Evolutionary conservation across 1,140 invertebrate species (phyloP), one percentile per base, ranked within the genome.

Genomic region (Drosophila novamexicana): DNA sequence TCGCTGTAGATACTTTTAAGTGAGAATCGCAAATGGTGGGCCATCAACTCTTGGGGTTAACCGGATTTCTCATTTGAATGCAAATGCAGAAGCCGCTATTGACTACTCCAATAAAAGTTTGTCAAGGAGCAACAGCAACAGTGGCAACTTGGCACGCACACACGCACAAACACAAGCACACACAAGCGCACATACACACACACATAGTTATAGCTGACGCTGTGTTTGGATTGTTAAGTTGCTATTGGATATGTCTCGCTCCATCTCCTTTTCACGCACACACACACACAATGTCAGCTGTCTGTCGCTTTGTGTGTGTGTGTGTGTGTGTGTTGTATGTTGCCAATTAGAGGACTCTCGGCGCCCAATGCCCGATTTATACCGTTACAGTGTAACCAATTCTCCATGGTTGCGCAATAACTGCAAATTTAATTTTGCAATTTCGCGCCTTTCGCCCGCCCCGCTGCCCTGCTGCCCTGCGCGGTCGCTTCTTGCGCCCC

Each of bases 371-470:
- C 53, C 45, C 73, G 67, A 70, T 75, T 70, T 70, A 70, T 76
- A 79, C 67, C 73, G 80, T 79, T 74, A 79, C 83, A 83, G 56
- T 64, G 79, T 86, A 83, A 86, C 79, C 83, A 86, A 86, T 86
- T 86, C 85, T 82, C 83, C 77, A 86, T 88, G 84, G 83, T 86
- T 86, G 83, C 72, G 83, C 83, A 88, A 86, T 86, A 86, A 86
- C 83, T 86, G 83, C 83, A 88, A 86, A 86, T 86, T 86, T 86
- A 88, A 86, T 86, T 86, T 86, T 68, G 83, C 83, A 86, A 86
- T 86, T 86, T 86, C 83, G 83, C 83, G 83, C 83, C 80, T 77
- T 77, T 63, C 53, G 44, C 59, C 37, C 56, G 47, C 45, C 63
- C 7, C 10, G 29, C 12, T 18, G 7, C 29, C 61, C 7, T 3